Evolutionary conservation across 2,797 vertebrate genomes (phyloP), one percentile per base, ranked within the genome.

Genomic region (Sebastes kiyomatsui): DNA sequence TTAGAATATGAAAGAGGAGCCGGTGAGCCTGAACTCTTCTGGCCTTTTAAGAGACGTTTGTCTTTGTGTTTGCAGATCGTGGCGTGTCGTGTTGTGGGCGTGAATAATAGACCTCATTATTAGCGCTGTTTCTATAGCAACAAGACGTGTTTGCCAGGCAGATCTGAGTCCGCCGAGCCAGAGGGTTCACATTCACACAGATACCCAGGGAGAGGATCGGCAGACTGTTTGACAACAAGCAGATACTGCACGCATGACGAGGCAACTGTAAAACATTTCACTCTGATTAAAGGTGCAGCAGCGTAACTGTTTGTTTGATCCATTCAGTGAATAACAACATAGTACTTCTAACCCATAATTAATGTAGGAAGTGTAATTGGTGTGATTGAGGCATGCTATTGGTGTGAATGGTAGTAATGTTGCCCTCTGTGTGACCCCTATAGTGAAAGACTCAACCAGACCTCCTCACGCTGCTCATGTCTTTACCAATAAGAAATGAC

Each of bases 51-150:
- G 68, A 83, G 79, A 82, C 13, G 25, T 73, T 77, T 35, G 52
- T 73, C 75, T 91, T 90, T 90, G 90, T 92, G 80, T 90, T 90
- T 87, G 75, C 61, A 4, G 22, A 78, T 74, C 10, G 28, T 4
- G 16, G 72, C 18, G 46, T 71, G 81, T 86, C 62, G 20, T 79
- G 80, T 91, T 82, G 85, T 86, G 71, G 74, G 55, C 73, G 80
- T 86, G 85, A 91, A 92, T 90, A 91, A 90, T 82, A 80, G 77
- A 80, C 68, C 79, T 88, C 84, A 86, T 93, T 92, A 93, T 88
- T 83, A 81, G 77, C 54, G 46, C 85, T 42, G 94, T 95, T 93
- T 82, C 94, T 88, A 94, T 95, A 76, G 94, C 89, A 94, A 95
- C 94, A 82, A 28, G 42, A 81, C 10, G 7, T 83, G 79, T 91